Conservation (phyloP, 1,140 invertebrate species). For the Parapsyche elsis region DNA sequence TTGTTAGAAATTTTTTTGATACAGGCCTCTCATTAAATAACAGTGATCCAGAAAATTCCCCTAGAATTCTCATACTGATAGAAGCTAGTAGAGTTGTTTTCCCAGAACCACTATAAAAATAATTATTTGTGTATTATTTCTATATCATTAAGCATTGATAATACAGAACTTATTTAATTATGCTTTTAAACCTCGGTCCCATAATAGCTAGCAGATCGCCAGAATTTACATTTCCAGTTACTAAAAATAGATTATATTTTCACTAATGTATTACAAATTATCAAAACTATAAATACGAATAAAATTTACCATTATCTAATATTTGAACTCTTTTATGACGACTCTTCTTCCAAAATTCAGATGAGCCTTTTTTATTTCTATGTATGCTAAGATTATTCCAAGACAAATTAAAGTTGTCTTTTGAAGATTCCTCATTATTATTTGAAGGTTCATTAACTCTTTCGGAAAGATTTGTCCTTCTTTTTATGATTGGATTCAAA, state of each 20-base stretch:
- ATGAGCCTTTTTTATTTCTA: slow-evolving; percentile 61
- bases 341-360: slow-evolving; percentile 63
- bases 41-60: slow-evolving; percentile 73
- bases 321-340: slow-evolving; percentile 64
- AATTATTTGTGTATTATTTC: background rate
- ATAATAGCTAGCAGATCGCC: slow-evolving; percentile 70
- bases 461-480: background rate
- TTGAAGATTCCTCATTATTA: background rate
- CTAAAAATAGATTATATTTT: slow-evolving; percentile 59
- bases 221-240: slow-evolving; percentile 68
- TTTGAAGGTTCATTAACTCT: background rate
- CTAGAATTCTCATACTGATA: slow-evolving; percentile 74
- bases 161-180: background rate
- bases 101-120: slow-evolving; percentile 72
- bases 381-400: slow-evolving; percentile 65
- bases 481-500: background rate
- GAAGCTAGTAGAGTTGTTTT: slow-evolving; percentile 78
- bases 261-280: too few species aligned
- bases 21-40: slow-evolving; percentile 75
- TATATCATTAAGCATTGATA: background rate
- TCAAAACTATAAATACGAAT: slow-evolving; percentile 7
- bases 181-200: slow-evolving; percentile 66
- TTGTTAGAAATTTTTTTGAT: slow-evolving; percentile 71
- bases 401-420: slow-evolving; percentile 58
- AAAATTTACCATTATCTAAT: slow-evolving; percentile 51